Evolutionary conservation across 2,888 invertebrate genomes (phyloP).

Genomic region (Chloromyia formosa): DNA sequence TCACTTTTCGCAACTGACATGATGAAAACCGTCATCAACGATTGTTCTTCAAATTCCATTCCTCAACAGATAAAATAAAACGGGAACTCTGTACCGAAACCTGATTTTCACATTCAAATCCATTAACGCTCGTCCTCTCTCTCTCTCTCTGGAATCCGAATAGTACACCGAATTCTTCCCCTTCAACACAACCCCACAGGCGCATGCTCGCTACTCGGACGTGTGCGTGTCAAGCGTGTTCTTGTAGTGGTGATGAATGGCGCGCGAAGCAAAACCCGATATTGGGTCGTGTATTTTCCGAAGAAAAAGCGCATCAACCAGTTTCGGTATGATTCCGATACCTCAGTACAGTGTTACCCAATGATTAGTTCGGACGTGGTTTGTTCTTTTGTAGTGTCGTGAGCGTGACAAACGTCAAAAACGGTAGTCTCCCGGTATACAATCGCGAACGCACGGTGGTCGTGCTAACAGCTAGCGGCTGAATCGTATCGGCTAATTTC

Average conservation of each 20-base stretch:
- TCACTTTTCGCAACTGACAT: no score
- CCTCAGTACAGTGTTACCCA: conserved; percentile 50
- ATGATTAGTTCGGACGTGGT: conserved; percentile 49
- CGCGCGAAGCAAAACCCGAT: not conserved
- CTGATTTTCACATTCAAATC: not conserved
- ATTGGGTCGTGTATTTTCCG: not conserved
- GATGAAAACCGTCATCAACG: no score
- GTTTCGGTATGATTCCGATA: conserved; percentile 46
- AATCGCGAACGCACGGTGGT: not conserved
- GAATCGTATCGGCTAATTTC: no score
- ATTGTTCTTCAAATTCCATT: no score
- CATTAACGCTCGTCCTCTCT: no score
- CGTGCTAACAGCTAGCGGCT: no score
- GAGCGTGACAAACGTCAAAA: conserved; percentile 41
- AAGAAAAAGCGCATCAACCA: conserved; percentile 44
- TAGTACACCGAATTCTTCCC: no score
- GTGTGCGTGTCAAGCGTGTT: not conserved
- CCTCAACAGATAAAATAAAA: no score
- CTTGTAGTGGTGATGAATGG: not conserved
- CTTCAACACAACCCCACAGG: not conserved
- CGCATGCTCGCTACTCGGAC: not conserved
- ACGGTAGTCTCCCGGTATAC: conserved; percentile 24
- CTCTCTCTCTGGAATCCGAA: no score
- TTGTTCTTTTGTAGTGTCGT: conserved; percentile 8
- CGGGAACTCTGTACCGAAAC: not conserved